Evolutionary conservation across 2,113 vertebrate genomes (phyloP).

Genomic region (Lichenostomus cassidix): DNA sequence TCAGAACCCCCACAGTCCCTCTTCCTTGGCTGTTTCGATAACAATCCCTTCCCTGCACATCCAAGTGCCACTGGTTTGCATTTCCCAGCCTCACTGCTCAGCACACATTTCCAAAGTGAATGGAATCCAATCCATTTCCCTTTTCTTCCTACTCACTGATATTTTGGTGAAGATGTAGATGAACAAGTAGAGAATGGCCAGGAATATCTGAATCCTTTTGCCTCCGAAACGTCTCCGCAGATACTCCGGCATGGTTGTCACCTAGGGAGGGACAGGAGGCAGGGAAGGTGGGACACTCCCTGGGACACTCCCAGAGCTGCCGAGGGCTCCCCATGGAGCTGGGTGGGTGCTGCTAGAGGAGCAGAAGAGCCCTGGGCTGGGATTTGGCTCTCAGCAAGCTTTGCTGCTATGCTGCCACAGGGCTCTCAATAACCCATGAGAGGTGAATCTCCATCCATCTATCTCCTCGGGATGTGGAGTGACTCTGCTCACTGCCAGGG

Average conservation of each 20-base stretch:
- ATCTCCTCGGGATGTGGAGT: fast-evolving
- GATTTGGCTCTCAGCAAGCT: neutral
- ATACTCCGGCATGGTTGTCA: slow-evolving; percentile 97
- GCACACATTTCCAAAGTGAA: neutral
- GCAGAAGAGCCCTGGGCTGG: neutral
- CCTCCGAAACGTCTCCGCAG: slow-evolving; percentile 87
- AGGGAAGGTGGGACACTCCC: fast-evolving
- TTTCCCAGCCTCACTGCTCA: neutral
- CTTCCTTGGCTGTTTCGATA: neutral
- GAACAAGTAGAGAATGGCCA: slow-evolving; percentile 89
- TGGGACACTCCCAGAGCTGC: neutral
- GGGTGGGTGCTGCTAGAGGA: fast-evolving
- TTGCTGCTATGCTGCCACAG: neutral
- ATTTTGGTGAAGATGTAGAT: slow-evolving; percentile 99
- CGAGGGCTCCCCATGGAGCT: neutral
- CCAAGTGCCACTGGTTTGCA: neutral
- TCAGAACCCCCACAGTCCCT: fast-evolving
- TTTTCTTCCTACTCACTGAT: slow-evolving; percentile 79
- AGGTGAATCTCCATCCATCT: fast-evolving
- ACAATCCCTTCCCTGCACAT: neutral
- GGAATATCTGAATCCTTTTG: slow-evolving; percentile 87
- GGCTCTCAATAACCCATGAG: neutral
- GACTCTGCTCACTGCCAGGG: neutral
- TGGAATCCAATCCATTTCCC: neutral
- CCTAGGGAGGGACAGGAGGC: slow-evolving; percentile 47